phyloP scores from a whole-genome alignment of 2,888 invertebrate species.

The Embidobia sp. region DNA sequence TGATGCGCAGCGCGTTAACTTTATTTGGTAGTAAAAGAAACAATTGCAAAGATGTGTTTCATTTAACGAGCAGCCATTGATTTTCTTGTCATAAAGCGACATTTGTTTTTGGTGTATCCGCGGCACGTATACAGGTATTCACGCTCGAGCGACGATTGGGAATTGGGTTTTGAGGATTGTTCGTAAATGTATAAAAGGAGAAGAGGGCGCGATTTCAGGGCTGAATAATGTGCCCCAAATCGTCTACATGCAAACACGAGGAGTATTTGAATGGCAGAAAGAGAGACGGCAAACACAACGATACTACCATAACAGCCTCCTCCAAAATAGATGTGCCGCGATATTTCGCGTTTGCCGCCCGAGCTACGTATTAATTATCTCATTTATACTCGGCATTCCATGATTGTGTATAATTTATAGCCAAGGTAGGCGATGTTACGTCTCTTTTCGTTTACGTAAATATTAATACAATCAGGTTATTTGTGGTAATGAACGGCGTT shows the following conservation, averaged over 20 bases:
- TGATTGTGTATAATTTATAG: constrained; percentile 52
- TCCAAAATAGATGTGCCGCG: constrained; percentile 51
- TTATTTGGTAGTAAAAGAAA: constrained; percentile 14
- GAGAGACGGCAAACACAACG: constrained; percentile 46
- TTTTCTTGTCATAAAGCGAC: constrained; percentile 52
- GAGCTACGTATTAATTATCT: constrained; percentile 57
- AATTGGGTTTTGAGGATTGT: constrained; percentile 56
- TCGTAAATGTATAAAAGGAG: constrained; percentile 59
- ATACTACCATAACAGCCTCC: constrained; percentile 52
- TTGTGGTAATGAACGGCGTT: constrained; percentile 49
- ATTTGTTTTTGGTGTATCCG: constrained; percentile 47
- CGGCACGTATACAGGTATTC: constrained; percentile 39
- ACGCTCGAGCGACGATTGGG: constrained; percentile 48
- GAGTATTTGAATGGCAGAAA: constrained; percentile 58
- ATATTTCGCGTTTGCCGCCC: constrained; percentile 51
- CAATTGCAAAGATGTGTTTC: constrained; percentile 42
- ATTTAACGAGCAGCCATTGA: constrained; percentile 31
- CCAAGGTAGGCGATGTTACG: constrained; percentile 39
- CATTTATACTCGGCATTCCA: constrained; percentile 54
- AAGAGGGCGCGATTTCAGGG: constrained; percentile 53
- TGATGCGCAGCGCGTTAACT: background rate
- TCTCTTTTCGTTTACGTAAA: constrained; percentile 54
- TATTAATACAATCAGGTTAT: constrained; percentile 57
- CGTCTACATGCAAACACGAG: constrained; percentile 48
- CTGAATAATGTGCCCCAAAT: constrained; percentile 59